phyloP scores from a whole-genome alignment of 2,888 invertebrate genomes.

The Acrocera orbiculus region DNA sequence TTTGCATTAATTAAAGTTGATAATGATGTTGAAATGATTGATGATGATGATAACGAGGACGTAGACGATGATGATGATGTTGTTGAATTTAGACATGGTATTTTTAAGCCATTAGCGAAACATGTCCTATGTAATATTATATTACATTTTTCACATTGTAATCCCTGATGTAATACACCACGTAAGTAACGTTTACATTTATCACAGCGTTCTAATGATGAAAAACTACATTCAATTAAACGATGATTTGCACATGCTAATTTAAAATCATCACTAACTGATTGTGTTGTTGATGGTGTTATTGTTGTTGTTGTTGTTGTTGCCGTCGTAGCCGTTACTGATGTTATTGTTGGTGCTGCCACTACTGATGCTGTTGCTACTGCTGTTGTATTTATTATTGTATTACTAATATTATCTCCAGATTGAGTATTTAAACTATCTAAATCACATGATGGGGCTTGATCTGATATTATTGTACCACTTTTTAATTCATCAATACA shows the following conservation, averaged over 20 bases:
- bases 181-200: constrained; percentile 54
- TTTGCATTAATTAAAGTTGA: not conserved
- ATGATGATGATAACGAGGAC: not conserved
- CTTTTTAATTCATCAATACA: constrained; percentile 47
- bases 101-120: constrained; percentile 41
- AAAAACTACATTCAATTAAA: constrained; percentile 47
- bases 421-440: not conserved
- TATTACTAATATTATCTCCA: not conserved
- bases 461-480: constrained; percentile 13
- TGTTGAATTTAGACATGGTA: constrained; percentile 15
- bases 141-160: constrained; percentile 53
- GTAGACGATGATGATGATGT: not conserved
- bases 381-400: not conserved
- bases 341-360: not conserved
- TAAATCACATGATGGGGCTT: constrained; percentile 6
- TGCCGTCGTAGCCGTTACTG: not conserved
- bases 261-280: not conserved
- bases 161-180: constrained; percentile 51
- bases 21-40: not conserved
- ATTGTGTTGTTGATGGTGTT: not conserved
- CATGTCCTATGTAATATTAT: constrained; percentile 53
- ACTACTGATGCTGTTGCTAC: not conserved
- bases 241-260: constrained; percentile 21
- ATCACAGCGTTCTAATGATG: constrained; percentile 48
- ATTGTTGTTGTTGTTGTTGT: not conserved